A percentile compares a stretch with the other conserved stretches of the same genome.
phyloP scores from a whole-genome alignment of 1,140 invertebrate genomes.

The Sweltsa coloradensis region DNA sequence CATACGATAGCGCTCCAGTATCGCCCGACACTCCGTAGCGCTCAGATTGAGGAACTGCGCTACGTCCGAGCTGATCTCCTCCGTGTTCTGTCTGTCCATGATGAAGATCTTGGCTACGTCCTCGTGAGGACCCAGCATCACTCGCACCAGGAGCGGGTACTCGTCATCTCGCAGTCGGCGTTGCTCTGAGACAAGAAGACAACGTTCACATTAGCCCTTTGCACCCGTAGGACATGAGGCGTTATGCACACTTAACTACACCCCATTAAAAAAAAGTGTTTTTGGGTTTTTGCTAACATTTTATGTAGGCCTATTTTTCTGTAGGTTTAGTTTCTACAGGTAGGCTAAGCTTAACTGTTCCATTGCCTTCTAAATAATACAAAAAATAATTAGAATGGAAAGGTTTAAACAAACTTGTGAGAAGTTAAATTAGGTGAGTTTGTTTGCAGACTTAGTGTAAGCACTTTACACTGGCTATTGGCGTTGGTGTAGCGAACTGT shows the following conservation, averaged over 20 bases:
- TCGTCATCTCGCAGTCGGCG: conserved; percentile 61
- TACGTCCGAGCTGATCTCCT: conserved; percentile 64
- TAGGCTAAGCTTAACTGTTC: too few relatives aligned
- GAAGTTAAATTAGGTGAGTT: too few relatives aligned
- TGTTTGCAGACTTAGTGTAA: too few relatives aligned
- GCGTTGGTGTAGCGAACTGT: too few relatives aligned
- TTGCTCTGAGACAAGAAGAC: conserved; percentile 56
- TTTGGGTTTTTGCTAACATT: too few relatives aligned
- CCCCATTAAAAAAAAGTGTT: too few relatives aligned
- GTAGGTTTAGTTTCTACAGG: too few relatives aligned
- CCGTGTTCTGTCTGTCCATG: conserved; percentile 59
- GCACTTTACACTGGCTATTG: too few relatives aligned
- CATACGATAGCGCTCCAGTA: conserved; percentile 61
- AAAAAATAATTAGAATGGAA: too few relatives aligned
- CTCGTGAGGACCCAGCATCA: conserved; percentile 71
- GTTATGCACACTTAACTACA: background rate
- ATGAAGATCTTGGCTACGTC: conserved; percentile 68
- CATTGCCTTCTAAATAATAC: too few relatives aligned
- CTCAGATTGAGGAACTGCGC: conserved; percentile 76
- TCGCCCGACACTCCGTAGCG: conserved; percentile 61
- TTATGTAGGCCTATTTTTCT: too few relatives aligned
- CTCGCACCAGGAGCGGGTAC: conserved; percentile 63
- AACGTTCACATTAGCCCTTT: conserved; percentile 5
- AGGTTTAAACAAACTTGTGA: too few relatives aligned
- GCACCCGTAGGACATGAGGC: background rate